These are phyloP conservation scores for Gymnopithys bicolor DNA, from an alignment of 2,797 vertebrate genomes.

Conservation along the genomic window DNA sequence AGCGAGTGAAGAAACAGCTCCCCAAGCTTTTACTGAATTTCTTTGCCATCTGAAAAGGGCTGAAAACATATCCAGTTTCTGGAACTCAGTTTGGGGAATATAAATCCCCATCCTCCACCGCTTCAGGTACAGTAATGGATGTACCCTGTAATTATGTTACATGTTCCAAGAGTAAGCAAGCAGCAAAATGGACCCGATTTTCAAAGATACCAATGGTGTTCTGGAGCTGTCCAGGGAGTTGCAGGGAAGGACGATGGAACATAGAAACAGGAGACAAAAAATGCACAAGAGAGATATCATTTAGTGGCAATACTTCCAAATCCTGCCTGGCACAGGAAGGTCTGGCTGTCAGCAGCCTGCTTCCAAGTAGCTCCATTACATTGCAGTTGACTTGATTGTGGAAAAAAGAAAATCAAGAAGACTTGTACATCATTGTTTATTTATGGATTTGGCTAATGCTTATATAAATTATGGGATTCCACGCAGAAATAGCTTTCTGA, in stretches of 20 bases:
- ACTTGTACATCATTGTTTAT: not conserved
- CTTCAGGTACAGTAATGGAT: not conserved
- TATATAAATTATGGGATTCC: not conserved
- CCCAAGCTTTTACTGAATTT: not conserved
- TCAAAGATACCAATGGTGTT: not conserved
- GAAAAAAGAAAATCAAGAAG: not conserved
- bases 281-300: not conserved
- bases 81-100: not conserved
- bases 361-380: not conserved
- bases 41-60: not conserved
- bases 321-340: not conserved
- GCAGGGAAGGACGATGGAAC: not conserved
- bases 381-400: not conserved
- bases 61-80: not conserved
- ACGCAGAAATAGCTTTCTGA: not conserved
- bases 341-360: not conserved
- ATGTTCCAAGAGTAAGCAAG: not conserved
- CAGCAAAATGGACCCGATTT: not conserved
- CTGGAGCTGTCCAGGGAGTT: not conserved
- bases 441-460: not conserved
- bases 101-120: not conserved
- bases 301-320: not conserved
- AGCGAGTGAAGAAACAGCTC: not conserved
- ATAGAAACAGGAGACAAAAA: not conserved
- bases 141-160: not conserved